These are phyloP conservation scores for Stegostoma tigrinum DNA, from an alignment of 2,113 vertebrate genomes.

Conservation along the genomic window DNA sequence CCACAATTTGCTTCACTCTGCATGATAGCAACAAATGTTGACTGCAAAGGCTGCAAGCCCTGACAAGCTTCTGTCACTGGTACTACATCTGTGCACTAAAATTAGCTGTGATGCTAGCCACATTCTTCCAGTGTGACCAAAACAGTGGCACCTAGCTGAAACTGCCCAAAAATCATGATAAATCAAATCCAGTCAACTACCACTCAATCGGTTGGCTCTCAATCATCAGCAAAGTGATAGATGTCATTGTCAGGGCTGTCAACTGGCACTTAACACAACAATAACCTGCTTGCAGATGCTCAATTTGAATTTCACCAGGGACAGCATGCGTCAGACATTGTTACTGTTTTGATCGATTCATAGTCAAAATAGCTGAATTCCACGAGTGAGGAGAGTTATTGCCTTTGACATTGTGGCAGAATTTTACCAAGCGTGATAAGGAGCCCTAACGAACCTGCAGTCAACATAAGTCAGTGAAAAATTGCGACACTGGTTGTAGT, in stretches of 20 bases:
- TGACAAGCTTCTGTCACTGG: not conserved
- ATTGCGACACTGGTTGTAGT: not conserved
- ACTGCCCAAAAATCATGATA: not conserved
- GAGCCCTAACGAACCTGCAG: too few species aligned
- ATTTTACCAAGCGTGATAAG: too few species aligned
- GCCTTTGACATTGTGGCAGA: not conserved
- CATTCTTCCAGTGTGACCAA: not conserved
- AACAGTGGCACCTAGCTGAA: not conserved
- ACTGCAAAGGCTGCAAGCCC: not conserved
- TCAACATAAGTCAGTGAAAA: not conserved
- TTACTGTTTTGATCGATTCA: not conserved
- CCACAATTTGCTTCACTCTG: not conserved
- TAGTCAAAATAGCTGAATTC: not conserved
- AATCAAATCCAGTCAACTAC: not conserved
- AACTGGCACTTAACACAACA: too few species aligned
- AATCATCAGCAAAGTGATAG: not conserved
- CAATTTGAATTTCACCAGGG: not conserved
- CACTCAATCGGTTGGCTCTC: not conserved
- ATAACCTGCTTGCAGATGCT: too few species aligned
- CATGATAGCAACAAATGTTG: not conserved
- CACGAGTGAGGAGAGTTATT: not conserved
- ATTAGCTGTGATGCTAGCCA: not conserved
- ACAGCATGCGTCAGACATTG: not conserved
- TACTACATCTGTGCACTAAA: not conserved
- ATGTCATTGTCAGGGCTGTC: not conserved